Evolutionary conservation across 2,113 vertebrate species (phyloP).

Genomic region (Bubalus kerabau): DNA sequence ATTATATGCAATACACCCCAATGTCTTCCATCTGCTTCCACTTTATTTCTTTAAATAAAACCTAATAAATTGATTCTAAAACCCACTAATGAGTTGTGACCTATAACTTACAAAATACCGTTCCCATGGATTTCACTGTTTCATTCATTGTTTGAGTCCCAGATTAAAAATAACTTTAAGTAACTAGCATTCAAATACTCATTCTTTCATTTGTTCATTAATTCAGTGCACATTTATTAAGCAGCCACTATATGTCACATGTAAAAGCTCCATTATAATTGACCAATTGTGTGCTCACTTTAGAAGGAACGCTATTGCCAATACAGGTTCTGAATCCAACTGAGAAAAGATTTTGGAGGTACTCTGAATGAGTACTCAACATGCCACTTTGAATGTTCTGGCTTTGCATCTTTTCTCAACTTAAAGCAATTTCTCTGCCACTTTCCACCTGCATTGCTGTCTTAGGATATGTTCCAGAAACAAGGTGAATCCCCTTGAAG

Average conservation of each 20-base stretch:
- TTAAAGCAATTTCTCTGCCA: neutral
- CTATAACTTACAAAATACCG: neutral
- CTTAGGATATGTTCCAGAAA: constrained; percentile 23
- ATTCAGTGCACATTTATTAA: neutral
- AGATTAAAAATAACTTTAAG: neutral
- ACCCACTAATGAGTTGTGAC: neutral
- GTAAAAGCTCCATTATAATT: neutral
- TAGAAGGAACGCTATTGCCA: neutral
- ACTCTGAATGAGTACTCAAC: constrained; percentile 7
- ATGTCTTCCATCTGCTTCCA: neutral
- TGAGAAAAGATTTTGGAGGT: neutral
- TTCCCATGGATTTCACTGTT: neutral
- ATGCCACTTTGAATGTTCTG: neutral
- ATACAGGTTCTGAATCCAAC: neutral
- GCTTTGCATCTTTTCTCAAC: neutral
- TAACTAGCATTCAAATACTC: neutral
- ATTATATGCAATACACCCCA: neutral
- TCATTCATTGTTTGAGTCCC: neutral
- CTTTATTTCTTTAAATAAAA: neutral
- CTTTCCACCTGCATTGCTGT: neutral
- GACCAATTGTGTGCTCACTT: neutral
- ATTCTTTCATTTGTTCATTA: neutral
- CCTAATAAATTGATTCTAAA: neutral
- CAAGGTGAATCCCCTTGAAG: neutral
- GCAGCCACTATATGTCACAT: neutral